Evolutionary conservation across 2,113 vertebrate species (phyloP).

Genomic region (Trematomus loennbergii): DNA sequence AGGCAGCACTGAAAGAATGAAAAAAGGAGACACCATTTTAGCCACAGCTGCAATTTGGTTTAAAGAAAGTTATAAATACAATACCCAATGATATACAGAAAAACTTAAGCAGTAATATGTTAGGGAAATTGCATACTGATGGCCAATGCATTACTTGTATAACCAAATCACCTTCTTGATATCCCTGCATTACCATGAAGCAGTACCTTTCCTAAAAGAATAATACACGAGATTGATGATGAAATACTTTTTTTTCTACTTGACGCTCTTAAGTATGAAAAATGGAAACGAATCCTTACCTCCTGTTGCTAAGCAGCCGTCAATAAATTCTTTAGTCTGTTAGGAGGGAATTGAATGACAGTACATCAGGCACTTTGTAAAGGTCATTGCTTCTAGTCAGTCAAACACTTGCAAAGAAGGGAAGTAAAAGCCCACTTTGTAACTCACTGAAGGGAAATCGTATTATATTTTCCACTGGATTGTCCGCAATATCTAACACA

Average conservation of each 20-base stretch:
- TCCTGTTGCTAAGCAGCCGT: slow-evolving; percentile 96
- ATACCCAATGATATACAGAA: not conserved
- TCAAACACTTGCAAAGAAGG: not conserved
- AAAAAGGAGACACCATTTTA: not conserved
- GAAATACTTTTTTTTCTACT: not conserved
- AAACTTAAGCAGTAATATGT: not conserved
- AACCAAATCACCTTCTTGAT: slow-evolving; percentile 91
- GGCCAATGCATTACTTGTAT: not conserved
- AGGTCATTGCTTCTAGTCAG: not conserved
- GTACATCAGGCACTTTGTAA: not conserved
- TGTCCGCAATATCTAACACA: slow-evolving; percentile 99
- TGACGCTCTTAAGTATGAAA: not conserved
- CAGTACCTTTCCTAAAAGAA: slow-evolving; percentile 93
- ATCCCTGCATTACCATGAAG: slow-evolving; percentile 99
- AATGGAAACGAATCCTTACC: slow-evolving; percentile 81
- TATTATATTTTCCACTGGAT: slow-evolving; percentile 99
- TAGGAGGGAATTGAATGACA: slow-evolving; percentile 43
- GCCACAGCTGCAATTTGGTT: not conserved
- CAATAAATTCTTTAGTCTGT: slow-evolving; percentile 99
- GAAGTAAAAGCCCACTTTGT: not conserved
- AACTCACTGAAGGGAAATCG: slow-evolving; percentile 94
- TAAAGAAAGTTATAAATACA: not conserved
- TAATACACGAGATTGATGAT: slow-evolving; percentile 5
- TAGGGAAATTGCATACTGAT: not conserved
- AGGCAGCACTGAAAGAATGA: slow-evolving; percentile 89